Evolutionary conservation across 2,888 invertebrate species (phyloP).

Genomic region (Anagyrus pseudococci): DNA sequence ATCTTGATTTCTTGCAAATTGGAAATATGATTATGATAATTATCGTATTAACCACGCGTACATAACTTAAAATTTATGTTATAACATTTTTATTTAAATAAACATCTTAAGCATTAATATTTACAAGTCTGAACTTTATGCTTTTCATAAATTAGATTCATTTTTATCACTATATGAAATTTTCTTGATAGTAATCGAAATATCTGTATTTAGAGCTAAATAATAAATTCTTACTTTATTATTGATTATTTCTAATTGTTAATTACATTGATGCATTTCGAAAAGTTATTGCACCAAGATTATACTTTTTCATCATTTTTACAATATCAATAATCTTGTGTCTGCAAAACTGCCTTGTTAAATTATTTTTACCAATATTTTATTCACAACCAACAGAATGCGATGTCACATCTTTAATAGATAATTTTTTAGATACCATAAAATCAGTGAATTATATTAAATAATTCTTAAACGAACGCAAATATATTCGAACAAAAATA

Average conservation of each 20-base stretch:
- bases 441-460: background rate
- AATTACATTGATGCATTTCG: constrained; percentile 8
- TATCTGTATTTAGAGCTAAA: constrained; percentile 16
- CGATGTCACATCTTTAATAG: too few relatives aligned
- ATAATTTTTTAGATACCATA: background rate
- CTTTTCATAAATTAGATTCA: background rate
- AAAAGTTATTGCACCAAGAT: constrained; percentile 27
- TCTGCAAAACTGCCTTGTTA: too few relatives aligned
- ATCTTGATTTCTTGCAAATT: constrained; percentile 26
- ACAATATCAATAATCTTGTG: constrained; percentile 14
- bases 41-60: constrained; percentile 28
- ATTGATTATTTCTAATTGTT: background rate
- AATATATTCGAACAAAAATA: background rate
- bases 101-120: constrained; percentile 49
- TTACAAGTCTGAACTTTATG: constrained; percentile 39
- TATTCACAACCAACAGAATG: too few relatives aligned
- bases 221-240: background rate
- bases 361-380: too few relatives aligned
- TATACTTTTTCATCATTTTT: constrained; percentile 16
- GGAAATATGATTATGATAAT: constrained; percentile 31
- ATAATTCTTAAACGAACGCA: constrained; percentile 17
- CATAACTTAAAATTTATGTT: constrained; percentile 35
- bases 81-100: constrained; percentile 56
- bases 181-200: constrained; percentile 20
- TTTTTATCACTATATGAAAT: background rate